phyloP scores from a whole-genome alignment of 2,113 vertebrate genomes.

The Astatotilapia flaviijosephi region DNA sequence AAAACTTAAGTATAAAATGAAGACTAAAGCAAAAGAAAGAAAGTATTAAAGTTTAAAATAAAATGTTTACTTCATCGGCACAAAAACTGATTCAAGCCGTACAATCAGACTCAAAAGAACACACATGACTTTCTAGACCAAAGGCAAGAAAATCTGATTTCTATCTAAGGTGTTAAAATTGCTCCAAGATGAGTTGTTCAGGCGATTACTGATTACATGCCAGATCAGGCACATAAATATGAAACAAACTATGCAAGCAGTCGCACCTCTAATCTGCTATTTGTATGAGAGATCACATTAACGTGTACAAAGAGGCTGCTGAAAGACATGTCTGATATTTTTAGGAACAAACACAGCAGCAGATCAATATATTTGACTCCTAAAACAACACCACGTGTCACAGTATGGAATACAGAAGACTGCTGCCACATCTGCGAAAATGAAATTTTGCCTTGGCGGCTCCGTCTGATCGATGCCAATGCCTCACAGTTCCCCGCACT shows the following conservation, averaged over 20 bases:
- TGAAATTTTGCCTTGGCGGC: slow-evolving; percentile 34
- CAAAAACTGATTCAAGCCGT: neutral
- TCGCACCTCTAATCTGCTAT: neutral
- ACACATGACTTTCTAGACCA: neutral
- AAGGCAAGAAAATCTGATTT: neutral
- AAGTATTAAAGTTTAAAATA: neutral
- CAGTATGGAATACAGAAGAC: slow-evolving; percentile 13
- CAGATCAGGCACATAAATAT: neutral
- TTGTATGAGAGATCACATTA: neutral
- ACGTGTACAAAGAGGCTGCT: neutral
- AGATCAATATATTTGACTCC: slow-evolving; percentile 43
- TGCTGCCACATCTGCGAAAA: slow-evolving; percentile 39
- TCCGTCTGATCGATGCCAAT: slow-evolving; percentile 56
- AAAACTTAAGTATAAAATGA: neutral
- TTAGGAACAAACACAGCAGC: neutral
- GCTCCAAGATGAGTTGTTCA: neutral
- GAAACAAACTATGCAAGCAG: neutral
- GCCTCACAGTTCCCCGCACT: slow-evolving; percentile 39
- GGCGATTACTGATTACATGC: neutral
- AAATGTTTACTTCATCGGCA: neutral
- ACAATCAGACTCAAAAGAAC: neutral
- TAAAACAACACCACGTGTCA: slow-evolving; percentile 42
- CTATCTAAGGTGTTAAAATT: neutral
- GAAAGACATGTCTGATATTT: slow-evolving; percentile 23
- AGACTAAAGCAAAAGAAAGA: neutral